Evolutionary conservation across 2,797 vertebrate genomes (phyloP).

Genomic region (Psittacula derbiana): DNA sequence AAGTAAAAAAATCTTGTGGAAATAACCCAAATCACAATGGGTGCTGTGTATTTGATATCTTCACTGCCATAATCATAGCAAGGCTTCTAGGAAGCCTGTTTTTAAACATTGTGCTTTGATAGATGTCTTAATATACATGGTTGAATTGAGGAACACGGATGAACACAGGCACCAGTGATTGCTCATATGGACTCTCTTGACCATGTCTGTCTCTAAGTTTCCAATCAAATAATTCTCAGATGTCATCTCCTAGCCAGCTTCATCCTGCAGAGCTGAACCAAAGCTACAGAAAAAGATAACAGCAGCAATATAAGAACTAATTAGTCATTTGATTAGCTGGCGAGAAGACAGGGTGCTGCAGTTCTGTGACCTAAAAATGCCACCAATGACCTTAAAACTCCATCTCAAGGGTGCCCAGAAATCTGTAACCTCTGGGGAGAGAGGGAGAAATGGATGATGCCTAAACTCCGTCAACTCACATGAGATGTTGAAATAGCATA

Average conservation of each 20-base stretch:
- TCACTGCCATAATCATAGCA: neutral
- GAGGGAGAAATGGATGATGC: neutral
- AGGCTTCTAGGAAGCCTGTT: neutral
- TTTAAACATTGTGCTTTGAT: neutral
- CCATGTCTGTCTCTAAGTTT: neutral
- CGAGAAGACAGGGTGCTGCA: neutral
- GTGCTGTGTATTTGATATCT: neutral
- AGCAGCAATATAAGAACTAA: neutral
- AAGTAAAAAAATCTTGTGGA: neutral
- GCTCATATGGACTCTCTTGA: neutral
- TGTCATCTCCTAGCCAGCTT: neutral
- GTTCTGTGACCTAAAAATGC: slow-evolving; percentile 44
- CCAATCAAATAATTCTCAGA: neutral
- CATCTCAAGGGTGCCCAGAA: slow-evolving; percentile 7
- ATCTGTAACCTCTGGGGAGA: neutral
- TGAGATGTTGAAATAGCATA: neutral
- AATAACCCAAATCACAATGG: neutral
- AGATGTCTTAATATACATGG: neutral
- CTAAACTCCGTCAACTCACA: slow-evolving; percentile 15
- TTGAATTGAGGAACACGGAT: neutral
- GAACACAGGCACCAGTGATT: neutral
- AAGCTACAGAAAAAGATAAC: slow-evolving; percentile 21
- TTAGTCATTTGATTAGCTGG: slow-evolving; percentile 33
- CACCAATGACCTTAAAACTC: slow-evolving; percentile 5
- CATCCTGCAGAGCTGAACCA: slow-evolving; percentile 4